These are phyloP conservation scores for Oophaga pumilio DNA, from an alignment of 2,113 vertebrate genomes.

Conservation along the genomic window DNA sequence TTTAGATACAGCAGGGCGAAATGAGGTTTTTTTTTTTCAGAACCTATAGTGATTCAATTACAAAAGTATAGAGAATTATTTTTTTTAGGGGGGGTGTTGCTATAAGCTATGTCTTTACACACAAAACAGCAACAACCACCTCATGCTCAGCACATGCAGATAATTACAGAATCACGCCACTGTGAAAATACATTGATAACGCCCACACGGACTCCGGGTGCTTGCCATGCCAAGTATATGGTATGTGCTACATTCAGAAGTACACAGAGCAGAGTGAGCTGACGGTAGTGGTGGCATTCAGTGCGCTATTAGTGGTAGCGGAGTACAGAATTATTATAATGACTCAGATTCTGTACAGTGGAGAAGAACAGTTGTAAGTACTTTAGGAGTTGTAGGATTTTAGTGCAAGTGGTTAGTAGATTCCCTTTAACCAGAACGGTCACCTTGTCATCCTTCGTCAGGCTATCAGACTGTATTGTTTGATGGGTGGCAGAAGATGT, in stretches of 20 bases:
- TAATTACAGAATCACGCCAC: slow-evolving; percentile 38
- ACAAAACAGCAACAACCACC: slow-evolving; percentile 35
- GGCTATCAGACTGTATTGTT: slow-evolving; percentile 76
- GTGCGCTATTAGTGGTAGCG: neutral
- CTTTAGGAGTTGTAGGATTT: slow-evolving; percentile 1
- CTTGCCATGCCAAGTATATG: neutral
- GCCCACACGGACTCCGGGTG: slow-evolving; percentile 9
- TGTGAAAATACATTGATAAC: neutral
- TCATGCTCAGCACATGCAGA: slow-evolving; percentile 57
- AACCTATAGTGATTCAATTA: neutral
- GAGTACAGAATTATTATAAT: neutral
- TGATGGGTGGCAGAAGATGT: slow-evolving; percentile 65
- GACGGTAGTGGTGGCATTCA: neutral
- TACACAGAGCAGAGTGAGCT: neutral
- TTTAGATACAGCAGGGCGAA: neutral
- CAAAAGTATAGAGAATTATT: neutral
- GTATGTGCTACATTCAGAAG: slow-evolving; percentile 1
- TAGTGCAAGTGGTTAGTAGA: slow-evolving; percentile 30
- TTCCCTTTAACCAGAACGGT: neutral
- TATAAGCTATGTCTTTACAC: slow-evolving; percentile 27
- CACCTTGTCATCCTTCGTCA: neutral
- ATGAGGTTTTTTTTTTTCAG: neutral
- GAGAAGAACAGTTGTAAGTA: slow-evolving; percentile 10
- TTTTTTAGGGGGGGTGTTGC: neutral
- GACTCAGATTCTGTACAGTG: neutral